Evolutionary conservation across 2,797 vertebrate genomes (phyloP).

Genomic region (Sylvilagus floridanus): DNA sequence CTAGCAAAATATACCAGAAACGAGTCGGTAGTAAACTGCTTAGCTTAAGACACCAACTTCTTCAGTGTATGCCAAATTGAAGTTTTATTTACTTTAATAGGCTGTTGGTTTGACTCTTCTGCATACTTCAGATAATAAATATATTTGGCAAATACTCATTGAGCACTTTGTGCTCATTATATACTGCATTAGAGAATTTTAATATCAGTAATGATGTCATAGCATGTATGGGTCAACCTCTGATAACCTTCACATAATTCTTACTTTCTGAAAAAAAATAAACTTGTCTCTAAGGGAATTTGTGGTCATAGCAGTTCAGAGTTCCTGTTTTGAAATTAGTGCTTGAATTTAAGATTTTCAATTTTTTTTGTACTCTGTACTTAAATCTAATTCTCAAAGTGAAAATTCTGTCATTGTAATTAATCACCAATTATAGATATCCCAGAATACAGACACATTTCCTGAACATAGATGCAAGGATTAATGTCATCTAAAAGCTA

Average conservation of each 20-base stretch:
- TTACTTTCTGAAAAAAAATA: constrained; percentile 49
- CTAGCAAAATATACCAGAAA: constrained; percentile 30
- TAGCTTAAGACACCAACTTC: neutral
- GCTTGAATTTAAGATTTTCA: neutral
- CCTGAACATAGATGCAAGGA: neutral
- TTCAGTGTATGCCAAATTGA: neutral
- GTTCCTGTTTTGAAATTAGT: constrained; percentile 32
- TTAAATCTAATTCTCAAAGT: constrained; percentile 53
- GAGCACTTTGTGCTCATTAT: neutral
- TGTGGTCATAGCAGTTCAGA: constrained; percentile 34
- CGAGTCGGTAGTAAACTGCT: neutral
- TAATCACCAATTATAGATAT: constrained; percentile 35
- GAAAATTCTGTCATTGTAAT: constrained; percentile 31
- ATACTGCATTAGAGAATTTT: neutral
- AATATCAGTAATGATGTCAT: neutral
- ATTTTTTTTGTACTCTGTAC: constrained; percentile 15
- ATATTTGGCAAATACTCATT: neutral
- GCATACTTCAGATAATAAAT: neutral
- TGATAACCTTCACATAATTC: constrained; percentile 34
- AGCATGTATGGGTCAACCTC: neutral
- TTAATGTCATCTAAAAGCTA: constrained; percentile 33
- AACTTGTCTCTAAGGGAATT: neutral
- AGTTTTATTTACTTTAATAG: constrained; percentile 28
- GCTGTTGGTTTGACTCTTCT: neutral
- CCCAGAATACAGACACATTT: neutral